phyloP scores from a whole-genome alignment of 1,140 invertebrate species.

The Drosophila seguyi region DNA sequence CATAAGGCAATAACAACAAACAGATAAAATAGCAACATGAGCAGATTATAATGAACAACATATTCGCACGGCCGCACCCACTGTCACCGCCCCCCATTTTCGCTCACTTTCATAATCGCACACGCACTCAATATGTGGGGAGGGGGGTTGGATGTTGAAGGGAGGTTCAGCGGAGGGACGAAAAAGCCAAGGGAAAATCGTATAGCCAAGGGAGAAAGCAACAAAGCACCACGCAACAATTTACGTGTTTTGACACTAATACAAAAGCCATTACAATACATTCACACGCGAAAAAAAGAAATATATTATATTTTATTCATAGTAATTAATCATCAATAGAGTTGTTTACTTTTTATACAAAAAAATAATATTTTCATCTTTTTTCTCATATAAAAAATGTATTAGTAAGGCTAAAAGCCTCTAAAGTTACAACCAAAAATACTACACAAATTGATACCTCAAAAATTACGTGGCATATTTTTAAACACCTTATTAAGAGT shows the following conservation, averaged over 20 bases:
- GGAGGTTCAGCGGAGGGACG: neutral
- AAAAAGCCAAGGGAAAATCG: conserved; percentile 6
- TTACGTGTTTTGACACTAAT: conserved; percentile 83
- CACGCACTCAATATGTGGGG: conserved; percentile 28
- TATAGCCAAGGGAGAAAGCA: conserved; percentile 24
- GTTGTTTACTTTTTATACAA: too few species aligned
- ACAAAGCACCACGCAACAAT: conserved; percentile 79
- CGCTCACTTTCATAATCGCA: conserved; percentile 54
- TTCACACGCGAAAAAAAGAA: conserved; percentile 30
- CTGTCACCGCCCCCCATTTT: conserved; percentile 28
- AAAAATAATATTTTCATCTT: too few species aligned
- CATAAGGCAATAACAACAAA: conserved; percentile 80
- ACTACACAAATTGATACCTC: too few species aligned
- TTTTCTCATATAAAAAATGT: too few species aligned
- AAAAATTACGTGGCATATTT: too few species aligned
- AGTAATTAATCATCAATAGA: neutral
- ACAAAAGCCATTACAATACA: conserved; percentile 82
- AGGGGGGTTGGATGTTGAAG: too few species aligned
- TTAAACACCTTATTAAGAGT: too few species aligned
- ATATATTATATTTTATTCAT: neutral
- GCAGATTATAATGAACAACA: conserved; percentile 83
- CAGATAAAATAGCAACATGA: conserved; percentile 83
- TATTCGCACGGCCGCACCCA: conserved; percentile 81
- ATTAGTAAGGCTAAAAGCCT: too few species aligned
- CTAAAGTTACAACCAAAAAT: too few species aligned